These are phyloP conservation scores for Turnix velox DNA, from an alignment of 2,113 vertebrate genomes.

Conservation along the genomic window DNA sequence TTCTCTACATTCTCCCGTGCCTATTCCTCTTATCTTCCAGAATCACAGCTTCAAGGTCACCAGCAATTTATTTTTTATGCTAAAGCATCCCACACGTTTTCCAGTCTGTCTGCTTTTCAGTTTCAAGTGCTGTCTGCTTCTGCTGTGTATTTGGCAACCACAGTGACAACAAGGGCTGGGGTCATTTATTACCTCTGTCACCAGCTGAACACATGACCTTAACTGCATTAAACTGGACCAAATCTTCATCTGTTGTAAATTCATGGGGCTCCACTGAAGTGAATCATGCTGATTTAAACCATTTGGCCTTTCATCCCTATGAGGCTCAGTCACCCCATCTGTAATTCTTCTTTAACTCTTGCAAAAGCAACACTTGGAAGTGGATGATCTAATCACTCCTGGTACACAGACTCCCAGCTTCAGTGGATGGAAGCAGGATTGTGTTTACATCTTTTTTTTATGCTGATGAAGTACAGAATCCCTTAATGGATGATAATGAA, in stretches of 20 bases:
- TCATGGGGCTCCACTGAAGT: background rate
- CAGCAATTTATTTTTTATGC: background rate
- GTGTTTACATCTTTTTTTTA: background rate
- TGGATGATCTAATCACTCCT: background rate
- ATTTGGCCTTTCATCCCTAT: background rate
- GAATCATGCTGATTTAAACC: conserved; percentile 7
- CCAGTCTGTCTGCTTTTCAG: background rate
- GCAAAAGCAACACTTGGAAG: background rate
- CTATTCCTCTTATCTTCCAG: background rate
- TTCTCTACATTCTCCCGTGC: background rate
- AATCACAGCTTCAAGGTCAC: background rate
- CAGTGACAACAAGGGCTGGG: background rate
- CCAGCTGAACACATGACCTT: background rate
- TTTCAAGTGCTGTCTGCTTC: background rate
- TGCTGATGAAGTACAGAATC: background rate
- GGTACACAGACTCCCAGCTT: background rate
- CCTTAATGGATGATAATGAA: background rate
- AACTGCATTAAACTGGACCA: background rate
- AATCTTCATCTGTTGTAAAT: conserved; percentile 7
- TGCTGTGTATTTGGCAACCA: background rate
- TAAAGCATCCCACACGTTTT: background rate
- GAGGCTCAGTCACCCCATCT: background rate
- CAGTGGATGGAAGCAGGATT: background rate
- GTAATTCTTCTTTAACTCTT: background rate
- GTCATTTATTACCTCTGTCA: conserved; percentile 13